These are phyloP conservation scores for Semibalanus balanoides DNA, from an alignment of 1,140 invertebrate species.

Conservation along the genomic window DNA sequence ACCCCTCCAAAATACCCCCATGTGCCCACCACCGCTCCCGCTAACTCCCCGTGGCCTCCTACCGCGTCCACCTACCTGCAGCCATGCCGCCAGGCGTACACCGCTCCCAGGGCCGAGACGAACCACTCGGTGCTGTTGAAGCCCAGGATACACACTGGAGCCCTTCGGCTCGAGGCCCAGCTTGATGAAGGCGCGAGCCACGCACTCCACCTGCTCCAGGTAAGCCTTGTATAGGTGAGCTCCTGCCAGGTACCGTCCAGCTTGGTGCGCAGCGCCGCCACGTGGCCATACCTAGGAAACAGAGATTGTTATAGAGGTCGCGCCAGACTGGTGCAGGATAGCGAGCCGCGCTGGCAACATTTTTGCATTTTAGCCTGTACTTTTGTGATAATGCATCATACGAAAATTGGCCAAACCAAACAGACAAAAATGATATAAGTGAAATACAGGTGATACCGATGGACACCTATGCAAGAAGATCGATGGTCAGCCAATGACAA, in stretches of 20 bases:
- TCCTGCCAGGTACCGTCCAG: constrained; percentile 18
- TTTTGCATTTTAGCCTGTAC: too few species aligned
- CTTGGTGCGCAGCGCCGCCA: constrained; percentile 18
- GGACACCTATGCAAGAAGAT: too few species aligned
- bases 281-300: constrained; percentile 11
- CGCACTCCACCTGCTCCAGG: constrained; percentile 41
- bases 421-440: too few species aligned
- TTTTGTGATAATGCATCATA: too few species aligned
- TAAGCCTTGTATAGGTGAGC: constrained; percentile 21
- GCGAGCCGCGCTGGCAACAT: too few species aligned
- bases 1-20: too few species aligned
- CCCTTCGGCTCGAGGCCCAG: constrained; percentile 64
- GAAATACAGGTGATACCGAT: too few species aligned
- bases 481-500: too few species aligned
- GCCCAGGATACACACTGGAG: constrained; percentile 72
- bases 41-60: too few species aligned
- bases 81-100: background rate
- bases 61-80: constrained; percentile 19
- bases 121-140: constrained; percentile 37
- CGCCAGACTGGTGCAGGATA: too few species aligned
- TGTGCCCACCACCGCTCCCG: too few species aligned
- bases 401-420: too few species aligned
- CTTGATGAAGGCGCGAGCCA: constrained; percentile 75
- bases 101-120: constrained; percentile 21
- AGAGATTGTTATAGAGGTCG: background rate